phyloP scores from a whole-genome alignment of 2,888 invertebrate species.

The Xanthia icteritia region DNA sequence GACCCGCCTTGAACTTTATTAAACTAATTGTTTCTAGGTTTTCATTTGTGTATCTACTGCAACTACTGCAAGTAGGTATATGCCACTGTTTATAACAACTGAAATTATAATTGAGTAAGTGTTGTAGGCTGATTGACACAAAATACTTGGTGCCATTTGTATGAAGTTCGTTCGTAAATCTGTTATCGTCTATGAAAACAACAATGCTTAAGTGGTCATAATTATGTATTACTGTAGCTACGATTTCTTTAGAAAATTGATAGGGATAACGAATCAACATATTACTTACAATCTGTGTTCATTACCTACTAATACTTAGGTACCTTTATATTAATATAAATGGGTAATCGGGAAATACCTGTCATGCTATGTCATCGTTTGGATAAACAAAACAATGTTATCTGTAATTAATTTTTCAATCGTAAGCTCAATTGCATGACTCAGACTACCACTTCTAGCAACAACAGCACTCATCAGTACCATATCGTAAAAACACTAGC shows the following conservation, averaged over 20 bases:
- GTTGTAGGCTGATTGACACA: background rate
- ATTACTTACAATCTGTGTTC: slow-evolving; percentile 1
- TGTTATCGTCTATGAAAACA: slow-evolving; percentile 26
- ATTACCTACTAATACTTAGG: background rate
- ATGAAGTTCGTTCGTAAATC: slow-evolving; percentile 6
- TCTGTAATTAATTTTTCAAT: slow-evolving; percentile 28
- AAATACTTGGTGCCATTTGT: background rate
- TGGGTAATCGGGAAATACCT: slow-evolving; percentile 18
- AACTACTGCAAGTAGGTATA: background rate
- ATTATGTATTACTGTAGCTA: slow-evolving; percentile 23
- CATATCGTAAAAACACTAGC: slow-evolving; percentile 13
- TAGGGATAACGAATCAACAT: slow-evolving; percentile 37
- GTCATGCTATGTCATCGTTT: slow-evolving; percentile 16
- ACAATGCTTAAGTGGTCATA: slow-evolving; percentile 9
- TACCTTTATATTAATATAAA: slow-evolving; percentile 11
- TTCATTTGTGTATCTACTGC: slow-evolving; percentile 7
- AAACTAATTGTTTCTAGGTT: slow-evolving; percentile 43
- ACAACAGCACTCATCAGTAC: background rate
- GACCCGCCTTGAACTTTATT: slow-evolving; percentile 74
- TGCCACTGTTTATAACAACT: background rate
- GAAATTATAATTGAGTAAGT: background rate
- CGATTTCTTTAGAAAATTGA: slow-evolving; percentile 19
- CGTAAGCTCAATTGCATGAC: slow-evolving; percentile 8
- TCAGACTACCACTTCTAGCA: slow-evolving; percentile 2
- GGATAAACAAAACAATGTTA: slow-evolving; percentile 42